Base-by-base conservation (phyloP, 2,113 vertebrate genomes). In the Peromyscus leucopus region DNA sequence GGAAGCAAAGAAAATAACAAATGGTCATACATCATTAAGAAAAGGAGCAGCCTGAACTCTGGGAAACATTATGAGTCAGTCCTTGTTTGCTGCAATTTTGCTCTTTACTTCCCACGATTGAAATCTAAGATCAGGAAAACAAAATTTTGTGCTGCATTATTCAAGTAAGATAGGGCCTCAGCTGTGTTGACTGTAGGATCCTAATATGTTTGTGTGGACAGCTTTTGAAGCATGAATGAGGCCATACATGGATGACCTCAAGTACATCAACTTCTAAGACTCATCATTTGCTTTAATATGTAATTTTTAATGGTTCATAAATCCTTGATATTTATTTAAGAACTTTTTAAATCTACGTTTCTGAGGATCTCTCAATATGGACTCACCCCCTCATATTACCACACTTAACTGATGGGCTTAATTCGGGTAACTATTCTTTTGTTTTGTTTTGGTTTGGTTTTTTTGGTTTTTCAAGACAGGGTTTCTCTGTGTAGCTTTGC, bases 1-100 rank as follows among this genome's bases (percentile, higher is more conserved):
- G 26, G 31, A 46, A 36, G 26, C 59, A 82, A 93, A 39, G 48
- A 84, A 96, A 92, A 90, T 51, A 93, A 83, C 61, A 96, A 93
- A 79, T 71, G n/a, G 51, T 94, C 93, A 95, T 93, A 91, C 5
- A 51, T 82, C 79, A 95, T 94, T 92, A 95, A 74, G 59, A 55
- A 91, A 89, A 95, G 36, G 48, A 82, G 36, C 36, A 79, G 12
- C 11, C 16, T 92, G 75, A 92, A 90, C 46, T 89, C 42, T 59
- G 79, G 42, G 36, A 36, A 85, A 78, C 90, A 75, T 83, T 82
- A 67, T 69, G 55, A 94, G 78, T 91, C 72, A 86, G 89, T 74
- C 16, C 3, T 89, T 91, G 6, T 88, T 90, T 78, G 71, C 72
- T 75, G 84, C 67, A 51, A 36, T 26, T 96, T 89, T 46, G 0